Evolutionary conservation across 2,797 vertebrate species (phyloP), one percentile per base, ranked within the genome.

Genomic region (Arremon brunneinucha): DNA sequence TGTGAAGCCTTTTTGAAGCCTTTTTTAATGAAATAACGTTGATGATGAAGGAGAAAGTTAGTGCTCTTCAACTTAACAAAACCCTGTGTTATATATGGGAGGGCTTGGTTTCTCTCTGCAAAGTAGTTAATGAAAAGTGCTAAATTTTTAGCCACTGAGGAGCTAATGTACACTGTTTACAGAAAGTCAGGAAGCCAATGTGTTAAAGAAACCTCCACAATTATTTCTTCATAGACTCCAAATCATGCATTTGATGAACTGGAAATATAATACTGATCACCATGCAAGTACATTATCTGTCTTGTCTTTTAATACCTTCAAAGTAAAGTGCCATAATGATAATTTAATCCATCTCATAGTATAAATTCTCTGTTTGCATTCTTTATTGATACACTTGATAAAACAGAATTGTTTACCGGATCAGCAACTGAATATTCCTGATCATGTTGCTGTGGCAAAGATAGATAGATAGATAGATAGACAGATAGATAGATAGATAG

Each of bases 11-110:
- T 60, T 50, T 50, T 44, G 32, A 84, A 70, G 6, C 6, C 3
- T 60, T 50, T 27, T 62, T 86, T 62, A 30, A 9, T 18, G 8
- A 80, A 93, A 59, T 63, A 20, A 65, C 70, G 22, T 47, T 9
- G 0, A 11, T 26, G 13, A 14, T 37, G 28, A 81, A 81, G 41
- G 15, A 20, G 17, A 63, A 87, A 32, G 21, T 56, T 47, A 49
- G 9, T 30, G 76, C 23, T 68, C 27, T 86, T 80, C 41, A 37
- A 4, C 12, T 83, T 70, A 37, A 60, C 4, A 37, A 89, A 76
- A 24, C 4, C 1, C 11, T 2, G 0, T 34, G 8, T 34, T 41
- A 20, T 6, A 28, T 2, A 9, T 68, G 12, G 30, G 19, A 86
- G 59, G 12, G 60, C 5, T 53, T 46, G 3, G 6, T 64, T 79